Percentiles rank a stretch among this genome's conserved stretches.
Evolutionary conservation across 2,888 invertebrate genomes (phyloP).

Genomic region (Seira sanloemensis): DNA sequence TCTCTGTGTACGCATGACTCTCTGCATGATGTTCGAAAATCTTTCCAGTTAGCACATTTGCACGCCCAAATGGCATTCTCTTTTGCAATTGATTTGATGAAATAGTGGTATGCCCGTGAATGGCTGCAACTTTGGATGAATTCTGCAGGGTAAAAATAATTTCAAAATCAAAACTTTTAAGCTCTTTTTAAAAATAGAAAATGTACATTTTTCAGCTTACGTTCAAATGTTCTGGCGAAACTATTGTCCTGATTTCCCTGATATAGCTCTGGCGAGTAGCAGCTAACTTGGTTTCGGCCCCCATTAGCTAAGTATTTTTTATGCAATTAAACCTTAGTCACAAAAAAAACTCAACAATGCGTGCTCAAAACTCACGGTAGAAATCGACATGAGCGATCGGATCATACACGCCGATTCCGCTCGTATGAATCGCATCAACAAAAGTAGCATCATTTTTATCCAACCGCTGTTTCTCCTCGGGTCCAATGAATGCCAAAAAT

Average conservation of each 20-base stretch:
- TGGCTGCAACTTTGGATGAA: conserved; percentile 57
- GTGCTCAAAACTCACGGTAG: conserved; percentile 61
- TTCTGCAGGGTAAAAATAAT: neutral
- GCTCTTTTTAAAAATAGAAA: neutral
- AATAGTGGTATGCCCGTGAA: conserved; percentile 47
- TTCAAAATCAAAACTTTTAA: neutral
- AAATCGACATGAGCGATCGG: conserved; percentile 62
- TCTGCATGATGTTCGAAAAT: conserved; percentile 44
- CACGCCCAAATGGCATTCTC: conserved; percentile 49
- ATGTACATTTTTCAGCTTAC: neutral
- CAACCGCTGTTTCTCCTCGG: conserved; percentile 30
- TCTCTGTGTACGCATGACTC: conserved; percentile 35
- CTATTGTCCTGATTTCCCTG: conserved; percentile 16
- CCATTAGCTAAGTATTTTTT: no score
- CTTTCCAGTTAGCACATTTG: conserved; percentile 51
- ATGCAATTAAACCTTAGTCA: no score
- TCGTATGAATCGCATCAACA: conserved; percentile 66
- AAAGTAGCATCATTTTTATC: conserved; percentile 63
- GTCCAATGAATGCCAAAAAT: conserved; percentile 46
- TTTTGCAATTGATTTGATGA: conserved; percentile 38
- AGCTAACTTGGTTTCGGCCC: conserved; percentile 51
- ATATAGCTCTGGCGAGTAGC: conserved; percentile 37
- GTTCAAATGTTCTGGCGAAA: conserved; percentile 11
- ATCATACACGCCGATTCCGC: conserved; percentile 52
- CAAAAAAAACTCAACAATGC: no score